Conservation (phyloP, 2,888 invertebrate species). For the Pocota personata region DNA sequence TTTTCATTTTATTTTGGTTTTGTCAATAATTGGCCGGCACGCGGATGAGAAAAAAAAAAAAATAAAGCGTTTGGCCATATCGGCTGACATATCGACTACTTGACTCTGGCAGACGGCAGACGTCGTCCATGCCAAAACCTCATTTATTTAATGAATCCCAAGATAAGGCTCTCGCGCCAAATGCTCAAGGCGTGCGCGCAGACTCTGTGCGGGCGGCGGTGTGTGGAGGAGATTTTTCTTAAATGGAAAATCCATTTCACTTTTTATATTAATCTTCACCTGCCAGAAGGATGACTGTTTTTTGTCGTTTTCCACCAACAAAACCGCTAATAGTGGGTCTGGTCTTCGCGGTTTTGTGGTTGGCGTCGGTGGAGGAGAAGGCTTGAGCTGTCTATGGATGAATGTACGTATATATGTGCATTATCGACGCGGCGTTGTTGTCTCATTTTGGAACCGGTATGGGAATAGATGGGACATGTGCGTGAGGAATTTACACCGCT, state of each 20-base stretch:
- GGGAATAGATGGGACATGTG: slow-evolving; percentile 67
- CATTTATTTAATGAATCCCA: slow-evolving; percentile 71
- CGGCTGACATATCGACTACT: slow-evolving; percentile 60
- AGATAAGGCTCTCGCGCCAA: slow-evolving; percentile 60
- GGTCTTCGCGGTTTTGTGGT: slow-evolving; percentile 14
- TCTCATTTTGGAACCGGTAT: slow-evolving; percentile 64
- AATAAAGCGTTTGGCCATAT: slow-evolving; percentile 38
- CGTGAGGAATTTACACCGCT: slow-evolving; percentile 68
- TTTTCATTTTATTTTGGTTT: slow-evolving; percentile 51
- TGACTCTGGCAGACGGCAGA: slow-evolving; percentile 57
- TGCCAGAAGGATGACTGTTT: slow-evolving; percentile 71
- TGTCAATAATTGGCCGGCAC: slow-evolving; percentile 54
- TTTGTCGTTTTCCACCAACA: slow-evolving; percentile 49
- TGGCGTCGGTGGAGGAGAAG: not conserved
- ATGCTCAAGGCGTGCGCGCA: slow-evolving; percentile 41
- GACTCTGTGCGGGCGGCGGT: not conserved
- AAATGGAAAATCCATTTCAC: slow-evolving; percentile 74
- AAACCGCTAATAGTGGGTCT: slow-evolving; percentile 33
- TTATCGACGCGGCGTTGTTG: slow-evolving; percentile 60
- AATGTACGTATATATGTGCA: slow-evolving; percentile 12
- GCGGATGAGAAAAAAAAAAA: not conserved
- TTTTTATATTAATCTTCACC: slow-evolving; percentile 73
- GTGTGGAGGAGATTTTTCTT: slow-evolving; percentile 68
- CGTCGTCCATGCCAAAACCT: slow-evolving; percentile 65
- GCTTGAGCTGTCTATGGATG: slow-evolving; percentile 23